phyloP scores from a whole-genome alignment of 2,113 vertebrate species.

The Gobio gobio region DNA sequence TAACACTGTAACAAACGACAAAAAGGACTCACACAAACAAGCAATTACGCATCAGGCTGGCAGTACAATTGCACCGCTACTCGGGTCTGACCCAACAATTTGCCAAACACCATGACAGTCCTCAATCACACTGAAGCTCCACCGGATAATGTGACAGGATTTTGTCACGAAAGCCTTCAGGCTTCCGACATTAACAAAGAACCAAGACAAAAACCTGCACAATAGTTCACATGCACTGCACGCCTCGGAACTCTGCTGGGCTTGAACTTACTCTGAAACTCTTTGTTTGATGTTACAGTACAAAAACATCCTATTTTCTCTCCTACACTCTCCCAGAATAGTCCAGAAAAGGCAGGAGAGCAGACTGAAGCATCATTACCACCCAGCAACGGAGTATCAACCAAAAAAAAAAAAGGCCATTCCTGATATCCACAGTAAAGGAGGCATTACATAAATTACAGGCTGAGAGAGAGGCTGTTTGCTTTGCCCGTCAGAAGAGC shows the following conservation, averaged over 20 bases:
- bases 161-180: neutral
- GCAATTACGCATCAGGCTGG: slow-evolving; percentile 32
- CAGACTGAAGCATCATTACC: slow-evolving; percentile 32
- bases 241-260: slow-evolving; percentile 1
- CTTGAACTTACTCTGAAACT: slow-evolving; percentile 31
- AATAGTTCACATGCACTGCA: slow-evolving; percentile 31
- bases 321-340: slow-evolving; percentile 43
- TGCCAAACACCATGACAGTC: slow-evolving; percentile 10
- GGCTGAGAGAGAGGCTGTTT: slow-evolving; percentile 43
- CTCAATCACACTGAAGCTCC: slow-evolving; percentile 17
- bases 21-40: slow-evolving; percentile 29
- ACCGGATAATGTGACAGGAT: slow-evolving; percentile 14
- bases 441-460: slow-evolving; percentile 51
- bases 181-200: slow-evolving; percentile 34
- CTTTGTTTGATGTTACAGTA: slow-evolving; percentile 36
- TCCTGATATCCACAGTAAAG: slow-evolving; percentile 45
- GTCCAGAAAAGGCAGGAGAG: slow-evolving; percentile 9
- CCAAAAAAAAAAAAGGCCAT: slow-evolving; percentile 9
- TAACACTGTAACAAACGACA: neutral
- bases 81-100: slow-evolving; percentile 13
- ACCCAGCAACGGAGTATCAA: neutral
- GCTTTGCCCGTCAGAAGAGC: slow-evolving; percentile 44
- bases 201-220: neutral
- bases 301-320: slow-evolving; percentile 32
- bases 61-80: slow-evolving; percentile 15